Evolutionary conservation across 2,113 vertebrate species (phyloP).

Genomic region (Notiomystis cincta): DNA sequence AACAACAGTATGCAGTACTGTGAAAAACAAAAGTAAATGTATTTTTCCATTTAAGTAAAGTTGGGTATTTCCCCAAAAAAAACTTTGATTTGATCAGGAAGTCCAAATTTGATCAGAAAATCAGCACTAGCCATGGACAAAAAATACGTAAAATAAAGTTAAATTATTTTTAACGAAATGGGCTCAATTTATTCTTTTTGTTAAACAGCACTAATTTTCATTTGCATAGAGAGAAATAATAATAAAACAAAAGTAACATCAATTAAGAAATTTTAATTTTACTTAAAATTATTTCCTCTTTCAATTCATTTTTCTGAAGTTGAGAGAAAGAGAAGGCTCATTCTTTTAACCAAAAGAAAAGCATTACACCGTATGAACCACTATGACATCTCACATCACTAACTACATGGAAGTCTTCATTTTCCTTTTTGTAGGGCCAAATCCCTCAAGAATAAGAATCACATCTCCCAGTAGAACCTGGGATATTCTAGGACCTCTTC

Average conservation of each 20-base stretch:
- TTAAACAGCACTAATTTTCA: background rate
- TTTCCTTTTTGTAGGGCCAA: background rate
- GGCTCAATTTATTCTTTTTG: background rate
- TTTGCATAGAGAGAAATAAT: background rate
- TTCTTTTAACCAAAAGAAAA: background rate
- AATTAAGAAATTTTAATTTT: background rate
- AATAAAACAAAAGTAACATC: background rate
- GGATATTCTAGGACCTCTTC: background rate
- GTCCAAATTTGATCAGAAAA: background rate
- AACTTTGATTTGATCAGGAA: too few relatives aligned
- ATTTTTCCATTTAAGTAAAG: background rate
- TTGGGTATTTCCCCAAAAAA: too few relatives aligned
- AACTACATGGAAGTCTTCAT: background rate
- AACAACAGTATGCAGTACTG: background rate
- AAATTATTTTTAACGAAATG: background rate
- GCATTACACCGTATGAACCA: background rate
- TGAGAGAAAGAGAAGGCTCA: accelerated
- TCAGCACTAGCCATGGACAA: background rate
- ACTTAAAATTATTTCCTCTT: background rate
- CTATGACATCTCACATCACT: background rate
- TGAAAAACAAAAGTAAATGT: background rate
- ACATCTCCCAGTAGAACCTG: background rate
- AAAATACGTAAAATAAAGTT: background rate
- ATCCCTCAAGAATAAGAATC: background rate
- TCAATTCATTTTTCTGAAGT: background rate